phyloP scores from a whole-genome alignment of 2,888 invertebrate species.

The Chaetogeoica ovagalla region DNA sequence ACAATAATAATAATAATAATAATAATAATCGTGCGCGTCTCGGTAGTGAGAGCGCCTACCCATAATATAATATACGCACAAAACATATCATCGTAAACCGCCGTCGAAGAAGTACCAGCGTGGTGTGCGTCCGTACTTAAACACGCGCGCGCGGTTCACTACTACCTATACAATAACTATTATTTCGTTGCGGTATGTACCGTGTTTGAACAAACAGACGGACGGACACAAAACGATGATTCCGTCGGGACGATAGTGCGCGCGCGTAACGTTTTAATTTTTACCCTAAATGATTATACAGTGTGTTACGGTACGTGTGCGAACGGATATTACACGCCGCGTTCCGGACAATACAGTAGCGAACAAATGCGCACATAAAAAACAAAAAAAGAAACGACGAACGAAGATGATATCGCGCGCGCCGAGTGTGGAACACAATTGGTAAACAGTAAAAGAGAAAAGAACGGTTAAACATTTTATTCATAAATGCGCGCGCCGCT shows the following conservation, averaged over 20 bases:
- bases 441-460: not conserved
- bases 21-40: conserved; percentile 16
- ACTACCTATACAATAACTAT: no score
- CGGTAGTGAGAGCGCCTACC: conserved; percentile 22
- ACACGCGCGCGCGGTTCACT: no score
- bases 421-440: conserved; percentile 5
- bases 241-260: conserved; percentile 36
- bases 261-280: conserved; percentile 37
- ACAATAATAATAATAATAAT: no score
- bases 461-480: conserved; percentile 3
- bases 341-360: conserved; percentile 19
- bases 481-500: conserved; percentile 36
- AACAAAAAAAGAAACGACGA: not conserved
- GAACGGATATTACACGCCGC: conserved; percentile 42
- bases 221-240: conserved; percentile 38
- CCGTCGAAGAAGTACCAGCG: no score
- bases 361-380: not conserved
- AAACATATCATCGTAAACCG: conserved; percentile 11
- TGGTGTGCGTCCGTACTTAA: no score
- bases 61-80: no score
- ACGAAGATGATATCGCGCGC: conserved; percentile 30
- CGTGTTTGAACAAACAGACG: not conserved
- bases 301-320: not conserved
- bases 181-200: no score
- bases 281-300: conserved; percentile 45